phyloP scores from a whole-genome alignment of 92 coral and sea anemone genomes.

The Epizoanthus fatuus region DNA sequence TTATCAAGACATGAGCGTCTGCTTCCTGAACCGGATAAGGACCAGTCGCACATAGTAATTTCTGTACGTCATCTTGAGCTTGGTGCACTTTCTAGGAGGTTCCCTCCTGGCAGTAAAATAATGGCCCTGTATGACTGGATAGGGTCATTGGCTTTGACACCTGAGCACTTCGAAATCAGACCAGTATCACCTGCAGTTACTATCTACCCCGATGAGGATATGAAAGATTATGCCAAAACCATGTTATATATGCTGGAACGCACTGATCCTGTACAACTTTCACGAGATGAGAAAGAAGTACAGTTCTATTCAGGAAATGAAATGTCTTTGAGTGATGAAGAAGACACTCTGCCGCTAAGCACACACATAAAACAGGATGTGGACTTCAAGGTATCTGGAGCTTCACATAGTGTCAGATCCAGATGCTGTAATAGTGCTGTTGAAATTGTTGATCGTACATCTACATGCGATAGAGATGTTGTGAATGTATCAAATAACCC shows the following conservation, averaged over 20 bases:
- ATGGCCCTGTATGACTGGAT: conserved; percentile 16
- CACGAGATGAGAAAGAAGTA: conserved; percentile 3
- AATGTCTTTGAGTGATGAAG: conserved; percentile 5
- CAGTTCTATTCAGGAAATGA: neutral
- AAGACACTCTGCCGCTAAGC: neutral
- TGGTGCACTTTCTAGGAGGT: conserved; percentile 11
- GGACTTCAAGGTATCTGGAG: no score
- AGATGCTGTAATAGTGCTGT: no score
- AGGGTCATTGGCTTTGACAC: conserved; percentile 12
- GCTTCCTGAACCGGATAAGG: conserved; percentile 1
- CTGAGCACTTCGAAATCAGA: neutral
- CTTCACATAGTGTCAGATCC: no score
- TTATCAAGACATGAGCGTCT: conserved; percentile 2
- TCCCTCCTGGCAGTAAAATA: conserved; percentile 2
- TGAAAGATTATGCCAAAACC: neutral
- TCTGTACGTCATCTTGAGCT: conserved; percentile 5
- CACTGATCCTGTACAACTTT: neutral
- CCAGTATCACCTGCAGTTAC: neutral
- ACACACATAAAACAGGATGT: no score
- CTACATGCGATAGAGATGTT: no score
- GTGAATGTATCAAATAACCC: no score
- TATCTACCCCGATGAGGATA: conserved; percentile 11
- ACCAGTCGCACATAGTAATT: neutral
- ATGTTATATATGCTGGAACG: conserved; percentile 8
- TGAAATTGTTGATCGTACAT: no score